A percentile compares a stretch with the other conserved stretches of the same genome.
Conservation (phyloP, 2,888 invertebrate species). For the Macroteleia sp. region DNA sequence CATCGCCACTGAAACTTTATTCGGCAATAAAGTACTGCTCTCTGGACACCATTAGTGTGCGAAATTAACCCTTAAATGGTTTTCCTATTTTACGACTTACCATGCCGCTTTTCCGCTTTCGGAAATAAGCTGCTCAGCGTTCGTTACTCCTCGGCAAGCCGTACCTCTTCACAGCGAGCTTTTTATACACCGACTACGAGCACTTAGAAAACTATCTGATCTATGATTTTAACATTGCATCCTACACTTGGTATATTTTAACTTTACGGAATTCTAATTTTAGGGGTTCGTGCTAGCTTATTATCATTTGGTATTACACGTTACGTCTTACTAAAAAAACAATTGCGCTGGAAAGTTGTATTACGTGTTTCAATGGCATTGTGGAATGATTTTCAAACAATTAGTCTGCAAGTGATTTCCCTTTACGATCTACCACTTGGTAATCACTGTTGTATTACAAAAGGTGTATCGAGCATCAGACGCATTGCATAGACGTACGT, state of each 20-base stretch:
- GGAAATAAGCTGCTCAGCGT: constrained; percentile 38
- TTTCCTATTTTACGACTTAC: constrained; percentile 49
- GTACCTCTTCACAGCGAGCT: neutral
- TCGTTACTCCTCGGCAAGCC: constrained; percentile 10
- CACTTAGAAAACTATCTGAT: constrained; percentile 10
- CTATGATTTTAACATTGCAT: constrained; percentile 13
- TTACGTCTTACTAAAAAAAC: no score
- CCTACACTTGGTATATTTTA: constrained; percentile 9
- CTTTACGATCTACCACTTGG: no score
- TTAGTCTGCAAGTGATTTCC: no score
- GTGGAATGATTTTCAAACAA: no score
- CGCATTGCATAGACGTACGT: no score
- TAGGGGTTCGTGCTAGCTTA: constrained; percentile 4
- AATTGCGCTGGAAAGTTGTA: no score
- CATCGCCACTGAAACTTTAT: constrained; percentile 34
- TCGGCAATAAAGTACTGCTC: constrained; percentile 37
- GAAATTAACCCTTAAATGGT: constrained; percentile 60
- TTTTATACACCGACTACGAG: constrained; percentile 8
- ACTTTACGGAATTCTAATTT: constrained; percentile 1
- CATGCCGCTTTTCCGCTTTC: constrained; percentile 11
- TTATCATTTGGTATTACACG: no score
- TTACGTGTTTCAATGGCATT: no score
- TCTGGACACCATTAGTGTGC: constrained; percentile 42
- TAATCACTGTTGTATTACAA: no score
- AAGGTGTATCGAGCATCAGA: no score